Conservation (phyloP, 2,888 invertebrate genomes). For the Pasiphila rectangulata region DNA sequence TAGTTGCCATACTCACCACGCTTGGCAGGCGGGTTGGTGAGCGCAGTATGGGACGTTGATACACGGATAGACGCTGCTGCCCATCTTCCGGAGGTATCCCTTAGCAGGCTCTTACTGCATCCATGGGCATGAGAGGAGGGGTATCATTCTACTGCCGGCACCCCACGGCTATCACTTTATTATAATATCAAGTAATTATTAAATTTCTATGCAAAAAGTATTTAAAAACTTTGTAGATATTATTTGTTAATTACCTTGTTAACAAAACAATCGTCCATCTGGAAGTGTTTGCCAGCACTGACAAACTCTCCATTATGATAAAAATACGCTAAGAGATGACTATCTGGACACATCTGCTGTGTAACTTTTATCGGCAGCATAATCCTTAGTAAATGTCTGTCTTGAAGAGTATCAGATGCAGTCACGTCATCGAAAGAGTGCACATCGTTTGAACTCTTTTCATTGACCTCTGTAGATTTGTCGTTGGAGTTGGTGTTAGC, state of each 20-base stretch:
- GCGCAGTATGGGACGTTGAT: too few relatives aligned
- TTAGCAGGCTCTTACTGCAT: too few relatives aligned
- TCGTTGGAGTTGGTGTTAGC: conserved; percentile 18
- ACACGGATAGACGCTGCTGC: too few relatives aligned
- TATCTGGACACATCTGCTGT: conserved; percentile 76
- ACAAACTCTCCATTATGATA: conserved; percentile 78
- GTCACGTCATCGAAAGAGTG: conserved; percentile 19
- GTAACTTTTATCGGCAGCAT: conserved; percentile 69
- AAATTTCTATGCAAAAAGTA: too few relatives aligned
- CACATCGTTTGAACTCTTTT: conserved; percentile 5
- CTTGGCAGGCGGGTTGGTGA: too few relatives aligned
- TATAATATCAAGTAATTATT: too few relatives aligned
- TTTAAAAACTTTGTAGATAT: too few relatives aligned
- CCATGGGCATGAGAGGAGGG: too few relatives aligned
- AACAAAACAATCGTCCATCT: conserved; percentile 79
- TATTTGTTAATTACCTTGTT: conserved; percentile 83
- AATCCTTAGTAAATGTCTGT: conserved; percentile 55
- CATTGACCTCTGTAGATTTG: conserved; percentile 6
- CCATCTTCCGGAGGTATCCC: too few relatives aligned
- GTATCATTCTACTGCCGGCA: too few relatives aligned
- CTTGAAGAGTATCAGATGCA: conserved; percentile 50
- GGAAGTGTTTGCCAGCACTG: conserved; percentile 77
- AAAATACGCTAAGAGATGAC: conserved; percentile 79
- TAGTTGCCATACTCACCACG: too few relatives aligned
- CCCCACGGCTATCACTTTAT: too few relatives aligned